A percentile compares a stretch with the other conserved stretches of the same genome.
Evolutionary conservation across 2,113 vertebrate species (phyloP).

Genomic region (Panthera tigris): DNA sequence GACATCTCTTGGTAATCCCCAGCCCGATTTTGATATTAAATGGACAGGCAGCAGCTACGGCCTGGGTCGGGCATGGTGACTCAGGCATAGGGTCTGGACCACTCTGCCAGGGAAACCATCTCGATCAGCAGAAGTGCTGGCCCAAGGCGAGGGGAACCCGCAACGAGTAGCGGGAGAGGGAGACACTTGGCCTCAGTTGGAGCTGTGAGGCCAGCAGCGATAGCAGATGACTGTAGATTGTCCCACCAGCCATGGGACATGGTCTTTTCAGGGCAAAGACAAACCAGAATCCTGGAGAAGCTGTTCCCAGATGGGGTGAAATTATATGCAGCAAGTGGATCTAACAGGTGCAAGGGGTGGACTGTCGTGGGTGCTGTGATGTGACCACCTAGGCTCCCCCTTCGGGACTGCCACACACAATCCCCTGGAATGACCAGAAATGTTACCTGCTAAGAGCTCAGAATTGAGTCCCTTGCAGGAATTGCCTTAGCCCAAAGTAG

Average conservation of each 20-base stretch:
- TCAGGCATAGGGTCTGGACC: neutral
- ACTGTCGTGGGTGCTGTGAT: accelerated
- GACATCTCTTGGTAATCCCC: neutral
- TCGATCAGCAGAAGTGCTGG: no score
- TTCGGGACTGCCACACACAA: neutral
- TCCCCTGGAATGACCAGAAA: neutral
- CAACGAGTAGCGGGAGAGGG: neutral
- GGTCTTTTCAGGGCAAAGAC: neutral
- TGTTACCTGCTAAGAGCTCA: neutral
- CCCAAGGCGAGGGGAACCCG: neutral
- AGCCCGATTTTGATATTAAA: neutral
- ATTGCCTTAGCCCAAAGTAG: neutral
- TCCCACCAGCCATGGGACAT: neutral
- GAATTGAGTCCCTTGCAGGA: neutral
- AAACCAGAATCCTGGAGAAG: neutral
- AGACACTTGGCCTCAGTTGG: accelerated
- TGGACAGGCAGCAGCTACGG: neutral
- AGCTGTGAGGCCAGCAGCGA: neutral
- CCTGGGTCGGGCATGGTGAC: neutral
- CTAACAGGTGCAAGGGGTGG: neutral
- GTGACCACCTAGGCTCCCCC: neutral
- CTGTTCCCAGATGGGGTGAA: neutral
- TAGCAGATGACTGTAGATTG: no score
- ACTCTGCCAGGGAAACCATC: neutral
- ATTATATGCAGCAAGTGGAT: no score